Evolutionary conservation across 2,888 invertebrate genomes (phyloP).

Genomic region (Pocota personata): DNA sequence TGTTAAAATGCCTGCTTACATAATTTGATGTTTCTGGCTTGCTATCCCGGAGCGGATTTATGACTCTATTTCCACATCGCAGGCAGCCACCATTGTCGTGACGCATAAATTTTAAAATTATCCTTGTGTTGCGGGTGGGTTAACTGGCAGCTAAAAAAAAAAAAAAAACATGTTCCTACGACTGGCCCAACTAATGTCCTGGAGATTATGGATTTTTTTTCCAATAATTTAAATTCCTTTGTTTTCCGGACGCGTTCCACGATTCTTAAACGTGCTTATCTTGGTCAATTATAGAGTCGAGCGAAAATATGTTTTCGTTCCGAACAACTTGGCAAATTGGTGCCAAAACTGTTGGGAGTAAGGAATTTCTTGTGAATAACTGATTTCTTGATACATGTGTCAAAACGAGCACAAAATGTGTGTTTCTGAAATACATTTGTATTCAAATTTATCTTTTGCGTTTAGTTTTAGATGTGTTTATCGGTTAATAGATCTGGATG

Average conservation of each 20-base stretch:
- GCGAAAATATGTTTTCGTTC: conserved; percentile 28
- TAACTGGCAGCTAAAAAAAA: conserved; percentile 2
- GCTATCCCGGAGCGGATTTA: conserved; percentile 57
- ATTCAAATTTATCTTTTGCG: neutral
- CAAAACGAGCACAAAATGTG: conserved; percentile 31
- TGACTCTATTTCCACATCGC: conserved; percentile 51
- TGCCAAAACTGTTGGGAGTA: neutral
- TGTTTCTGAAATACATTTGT: conserved; percentile 2
- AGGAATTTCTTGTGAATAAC: conserved; percentile 1
- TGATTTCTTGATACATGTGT: conserved; percentile 24
- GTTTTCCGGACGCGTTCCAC: conserved; percentile 1
- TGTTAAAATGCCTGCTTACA: conserved; percentile 66
- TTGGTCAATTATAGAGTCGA: conserved; percentile 23
- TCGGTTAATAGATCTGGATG: neutral
- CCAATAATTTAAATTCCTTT: conserved; percentile 47
- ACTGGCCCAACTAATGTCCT: neutral
- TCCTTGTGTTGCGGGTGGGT: conserved; percentile 10
- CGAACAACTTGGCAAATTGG: conserved; percentile 42
- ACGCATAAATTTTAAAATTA: conserved; percentile 67
- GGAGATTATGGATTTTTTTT: conserved; percentile 37
- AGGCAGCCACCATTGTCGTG: conserved; percentile 30
- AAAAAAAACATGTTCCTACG: neutral
- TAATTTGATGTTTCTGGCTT: conserved; percentile 57
- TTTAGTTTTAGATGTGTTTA: neutral
- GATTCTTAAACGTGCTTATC: conserved; percentile 27